Evolutionary conservation across 2,888 invertebrate genomes (phyloP).

Genomic region (Pegoplata infirma): DNA sequence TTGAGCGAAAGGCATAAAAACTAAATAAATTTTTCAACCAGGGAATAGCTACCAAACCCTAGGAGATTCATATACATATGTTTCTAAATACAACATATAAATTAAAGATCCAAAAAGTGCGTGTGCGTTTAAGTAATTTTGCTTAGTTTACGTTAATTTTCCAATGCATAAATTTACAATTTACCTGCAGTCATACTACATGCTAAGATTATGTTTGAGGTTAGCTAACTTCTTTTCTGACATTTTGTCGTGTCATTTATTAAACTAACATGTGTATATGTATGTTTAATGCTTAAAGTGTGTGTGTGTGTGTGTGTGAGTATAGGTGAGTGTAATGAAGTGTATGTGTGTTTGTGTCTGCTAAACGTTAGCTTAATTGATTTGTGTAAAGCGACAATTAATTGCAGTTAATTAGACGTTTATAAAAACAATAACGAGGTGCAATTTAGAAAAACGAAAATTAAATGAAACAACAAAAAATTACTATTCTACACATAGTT

Average conservation of each 20-base stretch:
- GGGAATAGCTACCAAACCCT: not conserved
- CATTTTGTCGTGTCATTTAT: constrained; percentile 39
- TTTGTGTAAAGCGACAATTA: constrained; percentile 58
- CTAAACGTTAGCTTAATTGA: constrained; percentile 52
- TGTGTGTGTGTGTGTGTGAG: too few species aligned
- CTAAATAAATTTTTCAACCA: not conserved
- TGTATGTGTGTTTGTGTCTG: not conserved
- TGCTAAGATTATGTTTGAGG: not conserved
- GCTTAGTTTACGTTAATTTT: constrained; percentile 4
- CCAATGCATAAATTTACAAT: constrained; percentile 25
- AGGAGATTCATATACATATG: not conserved
- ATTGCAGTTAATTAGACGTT: constrained; percentile 49
- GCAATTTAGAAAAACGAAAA: too few species aligned
- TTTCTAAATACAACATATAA: not conserved
- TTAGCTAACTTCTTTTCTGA: constrained; percentile 20
- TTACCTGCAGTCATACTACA: constrained; percentile 1
- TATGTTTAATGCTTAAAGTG: too few species aligned
- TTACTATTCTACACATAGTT: constrained; percentile 18
- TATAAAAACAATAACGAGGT: not conserved
- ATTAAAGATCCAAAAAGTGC: not conserved
- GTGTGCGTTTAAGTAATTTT: constrained; percentile 2
- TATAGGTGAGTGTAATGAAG: too few species aligned
- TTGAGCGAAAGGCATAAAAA: too few species aligned
- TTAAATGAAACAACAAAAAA: too few species aligned
- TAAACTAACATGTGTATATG: constrained; percentile 13